A percentile compares a stretch with the other conserved stretches of the same genome.
phyloP scores from a whole-genome alignment of 2,888 invertebrate genomes.

The Cistogaster globosa region DNA sequence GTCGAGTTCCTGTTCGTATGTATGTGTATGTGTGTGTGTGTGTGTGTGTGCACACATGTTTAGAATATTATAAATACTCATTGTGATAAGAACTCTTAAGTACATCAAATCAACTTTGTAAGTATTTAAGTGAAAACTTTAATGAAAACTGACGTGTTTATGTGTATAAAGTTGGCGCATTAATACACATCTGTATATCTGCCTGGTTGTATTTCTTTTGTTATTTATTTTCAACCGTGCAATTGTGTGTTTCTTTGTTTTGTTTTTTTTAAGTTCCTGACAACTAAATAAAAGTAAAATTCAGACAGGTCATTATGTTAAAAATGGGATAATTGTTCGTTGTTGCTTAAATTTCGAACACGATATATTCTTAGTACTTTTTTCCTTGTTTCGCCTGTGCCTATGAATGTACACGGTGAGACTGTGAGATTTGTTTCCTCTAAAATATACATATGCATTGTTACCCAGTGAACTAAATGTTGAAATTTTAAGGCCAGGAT shows the following conservation, averaged over 20 bases:
- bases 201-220: not conserved
- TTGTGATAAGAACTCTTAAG: slow-evolving; percentile 47
- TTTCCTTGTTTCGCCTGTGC: not conserved
- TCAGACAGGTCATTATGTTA: slow-evolving; percentile 45
- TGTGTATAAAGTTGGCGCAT: slow-evolving; percentile 37
- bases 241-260: slow-evolving; percentile 56
- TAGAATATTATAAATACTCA: slow-evolving; percentile 38
- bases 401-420: slow-evolving; percentile 9
- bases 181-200: not conserved
- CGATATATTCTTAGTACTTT: slow-evolving; percentile 18
- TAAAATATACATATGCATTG: no score
- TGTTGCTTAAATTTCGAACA: slow-evolving; percentile 30
- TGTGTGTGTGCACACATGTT: not conserved
- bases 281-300: slow-evolving; percentile 50
- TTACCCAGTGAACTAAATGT: no score
- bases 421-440: no score
- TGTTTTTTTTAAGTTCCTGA: slow-evolving; percentile 38
- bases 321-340: slow-evolving; percentile 52
- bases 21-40: not conserved
- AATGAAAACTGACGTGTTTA: slow-evolving; percentile 63
- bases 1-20: not conserved
- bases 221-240: slow-evolving; percentile 1
- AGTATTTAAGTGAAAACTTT: slow-evolving; percentile 68
- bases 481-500: no score
- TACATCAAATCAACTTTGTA: slow-evolving; percentile 62